Evolutionary conservation across 2,113 vertebrate genomes (phyloP).

Genomic region (Polypterus senegalus): DNA sequence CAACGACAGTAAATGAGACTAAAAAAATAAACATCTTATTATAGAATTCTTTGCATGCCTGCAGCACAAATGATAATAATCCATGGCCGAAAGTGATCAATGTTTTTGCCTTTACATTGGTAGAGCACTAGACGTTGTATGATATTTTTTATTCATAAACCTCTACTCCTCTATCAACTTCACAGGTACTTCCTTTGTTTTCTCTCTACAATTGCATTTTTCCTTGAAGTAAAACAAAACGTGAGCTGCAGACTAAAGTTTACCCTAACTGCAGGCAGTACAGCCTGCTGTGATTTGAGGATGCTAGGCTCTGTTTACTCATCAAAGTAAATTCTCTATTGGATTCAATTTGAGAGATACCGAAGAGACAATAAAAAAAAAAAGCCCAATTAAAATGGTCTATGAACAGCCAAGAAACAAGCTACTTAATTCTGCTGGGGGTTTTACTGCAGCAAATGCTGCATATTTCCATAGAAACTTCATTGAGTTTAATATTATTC

Average conservation of each 20-base stretch:
- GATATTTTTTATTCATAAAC: too few species aligned
- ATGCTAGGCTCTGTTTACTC: conserved; percentile 10
- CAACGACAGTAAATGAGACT: too few species aligned
- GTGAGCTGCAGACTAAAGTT: neutral
- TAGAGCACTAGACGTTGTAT: too few species aligned
- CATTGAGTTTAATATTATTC: conserved; percentile 22
- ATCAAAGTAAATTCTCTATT: conserved; percentile 38
- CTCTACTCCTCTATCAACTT: too few species aligned
- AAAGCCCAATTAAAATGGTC: conserved; percentile 47
- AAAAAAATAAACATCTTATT: too few species aligned
- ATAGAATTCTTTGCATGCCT: too few species aligned
- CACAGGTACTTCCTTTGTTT: too few species aligned
- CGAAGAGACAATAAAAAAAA: conserved; percentile 29
- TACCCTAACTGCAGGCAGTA: neutral
- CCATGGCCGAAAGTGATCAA: too few species aligned
- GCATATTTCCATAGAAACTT: conserved; percentile 23
- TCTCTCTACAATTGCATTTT: too few species aligned
- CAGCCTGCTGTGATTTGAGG: neutral
- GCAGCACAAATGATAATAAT: too few species aligned
- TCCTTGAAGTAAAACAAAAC: too few species aligned
- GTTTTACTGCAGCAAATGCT: conserved; percentile 29
- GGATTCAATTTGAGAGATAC: conserved; percentile 14
- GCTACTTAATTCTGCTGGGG: conserved; percentile 49
- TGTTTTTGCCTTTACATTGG: too few species aligned
- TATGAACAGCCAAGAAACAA: conserved; percentile 28